These are phyloP conservation scores for Tubiluchus corallicola DNA, from an alignment of 2,888 invertebrate genomes.

Conservation along the genomic window DNA sequence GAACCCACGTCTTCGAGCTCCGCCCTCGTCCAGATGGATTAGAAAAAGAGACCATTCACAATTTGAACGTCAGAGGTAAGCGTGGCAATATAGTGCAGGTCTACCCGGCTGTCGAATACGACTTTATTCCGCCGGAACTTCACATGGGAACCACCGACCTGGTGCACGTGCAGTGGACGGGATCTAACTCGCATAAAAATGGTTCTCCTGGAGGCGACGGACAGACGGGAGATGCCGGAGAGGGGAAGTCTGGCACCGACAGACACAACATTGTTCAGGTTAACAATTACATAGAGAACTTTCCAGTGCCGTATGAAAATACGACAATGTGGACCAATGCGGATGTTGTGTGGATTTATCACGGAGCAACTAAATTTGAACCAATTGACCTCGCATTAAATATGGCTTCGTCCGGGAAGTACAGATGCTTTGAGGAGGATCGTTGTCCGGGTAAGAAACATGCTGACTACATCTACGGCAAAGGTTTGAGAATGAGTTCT, in stretches of 20 bases:
- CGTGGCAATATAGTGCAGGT: slow-evolving; percentile 29
- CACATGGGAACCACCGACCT: slow-evolving; percentile 17
- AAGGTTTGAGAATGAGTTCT: neutral
- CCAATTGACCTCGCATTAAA: neutral
- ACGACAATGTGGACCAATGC: neutral
- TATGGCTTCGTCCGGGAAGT: neutral
- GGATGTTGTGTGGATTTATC: slow-evolving; percentile 1
- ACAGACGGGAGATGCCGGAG: neutral
- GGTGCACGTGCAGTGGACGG: slow-evolving; percentile 24
- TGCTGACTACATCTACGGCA: neutral
- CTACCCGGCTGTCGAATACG: slow-evolving; percentile 27
- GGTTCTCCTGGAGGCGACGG: neutral
- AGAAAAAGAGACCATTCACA: slow-evolving; percentile 16
- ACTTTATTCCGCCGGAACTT: slow-evolving; percentile 22
- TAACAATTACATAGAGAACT: neutral
- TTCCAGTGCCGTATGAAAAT: slow-evolving; percentile 1
- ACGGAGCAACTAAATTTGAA: neutral
- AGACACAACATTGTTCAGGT: neutral
- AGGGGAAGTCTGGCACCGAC: slow-evolving; percentile 1
- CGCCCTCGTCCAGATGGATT: slow-evolving; percentile 18
- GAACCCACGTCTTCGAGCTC: slow-evolving; percentile 25
- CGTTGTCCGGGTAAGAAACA: neutral
- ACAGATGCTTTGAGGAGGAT: neutral
- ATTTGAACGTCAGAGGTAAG: slow-evolving; percentile 25
- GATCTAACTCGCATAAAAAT: neutral